A percentile compares a stretch with the other conserved stretches of the same genome.
phyloP scores from a whole-genome alignment of 2,113 vertebrate species.

The Eulemur rufifrons region DNA sequence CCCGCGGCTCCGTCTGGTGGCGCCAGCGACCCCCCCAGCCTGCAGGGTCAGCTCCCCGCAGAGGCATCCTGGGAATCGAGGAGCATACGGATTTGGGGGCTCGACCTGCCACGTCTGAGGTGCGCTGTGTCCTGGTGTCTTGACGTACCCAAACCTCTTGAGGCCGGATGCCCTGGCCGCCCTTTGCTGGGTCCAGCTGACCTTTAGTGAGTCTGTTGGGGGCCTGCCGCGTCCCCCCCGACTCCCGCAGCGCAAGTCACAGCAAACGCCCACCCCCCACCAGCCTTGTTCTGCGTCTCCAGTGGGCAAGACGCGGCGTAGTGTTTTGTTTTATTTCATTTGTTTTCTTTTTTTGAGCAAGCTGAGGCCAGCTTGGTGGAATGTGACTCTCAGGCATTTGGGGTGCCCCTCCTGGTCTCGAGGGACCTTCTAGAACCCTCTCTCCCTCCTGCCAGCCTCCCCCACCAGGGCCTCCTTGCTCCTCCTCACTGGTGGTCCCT shows the following conservation, averaged over 20 bases:
- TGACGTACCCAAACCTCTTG: background rate
- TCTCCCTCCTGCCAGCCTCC: no score
- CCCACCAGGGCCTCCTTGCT: background rate
- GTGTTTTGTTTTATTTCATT: background rate
- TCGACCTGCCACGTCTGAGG: background rate
- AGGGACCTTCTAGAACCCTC: background rate
- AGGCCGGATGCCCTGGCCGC: background rate
- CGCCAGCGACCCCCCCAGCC: background rate
- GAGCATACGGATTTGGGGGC: no score
- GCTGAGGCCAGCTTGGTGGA: background rate
- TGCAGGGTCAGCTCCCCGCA: background rate
- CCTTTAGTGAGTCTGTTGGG: background rate
- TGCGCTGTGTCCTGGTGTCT: background rate
- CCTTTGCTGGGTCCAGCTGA: background rate
- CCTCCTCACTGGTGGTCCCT: background rate
- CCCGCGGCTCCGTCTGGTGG: background rate
- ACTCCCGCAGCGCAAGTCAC: background rate
- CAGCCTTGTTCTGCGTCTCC: background rate
- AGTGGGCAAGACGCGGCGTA: fast-evolving
- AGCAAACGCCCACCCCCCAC: background rate
- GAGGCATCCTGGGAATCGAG: background rate
- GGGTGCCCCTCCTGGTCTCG: background rate
- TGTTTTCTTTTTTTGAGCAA: background rate
- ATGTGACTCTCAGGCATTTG: background rate
- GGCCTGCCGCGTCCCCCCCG: background rate